phyloP scores from a whole-genome alignment of 2,797 vertebrate genomes.

The Paratrypauchen microcephalus region DNA sequence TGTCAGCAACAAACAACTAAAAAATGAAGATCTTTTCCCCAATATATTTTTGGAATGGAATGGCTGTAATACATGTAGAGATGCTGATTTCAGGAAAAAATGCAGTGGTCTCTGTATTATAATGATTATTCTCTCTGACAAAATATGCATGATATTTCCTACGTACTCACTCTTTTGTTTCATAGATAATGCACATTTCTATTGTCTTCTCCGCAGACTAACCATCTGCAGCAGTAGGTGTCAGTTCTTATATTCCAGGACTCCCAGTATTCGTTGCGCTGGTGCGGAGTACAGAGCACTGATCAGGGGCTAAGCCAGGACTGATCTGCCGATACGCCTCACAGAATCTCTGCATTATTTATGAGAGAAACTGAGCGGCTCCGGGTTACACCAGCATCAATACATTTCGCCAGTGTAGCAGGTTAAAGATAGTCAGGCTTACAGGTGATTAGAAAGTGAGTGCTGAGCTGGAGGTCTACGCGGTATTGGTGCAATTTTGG shows the following conservation, averaged over 20 bases:
- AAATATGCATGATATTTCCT: background rate
- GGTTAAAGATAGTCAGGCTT: background rate
- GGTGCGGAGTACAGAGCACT: background rate
- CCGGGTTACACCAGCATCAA: background rate
- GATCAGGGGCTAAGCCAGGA: background rate
- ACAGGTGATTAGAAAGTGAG: constrained; percentile 10
- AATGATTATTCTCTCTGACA: no score
- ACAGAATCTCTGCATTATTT: constrained; percentile 6
- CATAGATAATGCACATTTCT: background rate
- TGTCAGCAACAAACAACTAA: no score
- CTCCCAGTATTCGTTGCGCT: background rate
- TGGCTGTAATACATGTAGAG: no score
- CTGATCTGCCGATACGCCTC: background rate
- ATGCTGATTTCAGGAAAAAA: no score
- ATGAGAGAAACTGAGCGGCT: constrained; percentile 8
- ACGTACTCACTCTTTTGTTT: no score
- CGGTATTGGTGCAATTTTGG: background rate
- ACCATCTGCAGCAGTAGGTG: background rate
- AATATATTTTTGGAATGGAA: no score
- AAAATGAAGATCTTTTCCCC: no score
- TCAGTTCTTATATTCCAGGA: background rate
- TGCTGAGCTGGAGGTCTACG: background rate
- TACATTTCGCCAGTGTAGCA: background rate
- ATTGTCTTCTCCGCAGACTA: background rate
- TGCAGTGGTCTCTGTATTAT: no score